Base-by-base conservation (phyloP, 2,113 vertebrate species). In the Lophius piscatorius region DNA sequence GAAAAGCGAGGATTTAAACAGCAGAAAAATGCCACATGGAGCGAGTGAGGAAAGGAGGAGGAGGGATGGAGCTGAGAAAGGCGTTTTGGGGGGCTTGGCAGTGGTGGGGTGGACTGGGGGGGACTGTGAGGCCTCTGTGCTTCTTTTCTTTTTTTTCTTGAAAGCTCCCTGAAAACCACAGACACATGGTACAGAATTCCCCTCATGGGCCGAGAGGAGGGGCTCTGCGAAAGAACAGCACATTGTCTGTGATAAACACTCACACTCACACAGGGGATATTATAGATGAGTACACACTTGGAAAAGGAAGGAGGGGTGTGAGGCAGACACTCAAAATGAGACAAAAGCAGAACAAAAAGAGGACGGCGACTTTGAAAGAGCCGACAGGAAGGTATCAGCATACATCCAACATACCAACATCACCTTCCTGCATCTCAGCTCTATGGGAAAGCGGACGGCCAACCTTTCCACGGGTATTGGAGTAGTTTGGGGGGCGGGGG, bases 141-240 rank as follows among this genome's bases (percentile, higher is more conserved):
- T 84, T 84, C 86, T 80, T 88, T 88, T 85, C 86, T 73, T 87
- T 80, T 88, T 88, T 85, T 87, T 73, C 82, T 84, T 84, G 79
- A 90, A 82, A 91, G 83, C 88, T 89, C 88, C 81, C 80, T 87
- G 79, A 87, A 86, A 91, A 85, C 81, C 87, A 31, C 82, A 74
- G 81, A 86, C 87, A 90, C 90, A 90, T 88, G 88, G 83, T 81
- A 74, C 81, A 90, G 81, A 90, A 90, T 89, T 86, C 81, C 82
- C 83, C 83, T 84, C 83, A 35, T 22, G 11, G 46, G n/a, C 16
- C 46, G 45, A 16, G 28, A 40, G 35, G 17, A 36, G 49, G 51
- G n/a, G 18, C 35, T 52, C 70, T 66, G 76, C 65, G 62, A 66
- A 51, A 78, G 54, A 70, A 74, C 70, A 66, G 65, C 69, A 70